Evolutionary conservation across 1,140 invertebrate species (phyloP).

Genomic region (Arctopsyche grandis): DNA sequence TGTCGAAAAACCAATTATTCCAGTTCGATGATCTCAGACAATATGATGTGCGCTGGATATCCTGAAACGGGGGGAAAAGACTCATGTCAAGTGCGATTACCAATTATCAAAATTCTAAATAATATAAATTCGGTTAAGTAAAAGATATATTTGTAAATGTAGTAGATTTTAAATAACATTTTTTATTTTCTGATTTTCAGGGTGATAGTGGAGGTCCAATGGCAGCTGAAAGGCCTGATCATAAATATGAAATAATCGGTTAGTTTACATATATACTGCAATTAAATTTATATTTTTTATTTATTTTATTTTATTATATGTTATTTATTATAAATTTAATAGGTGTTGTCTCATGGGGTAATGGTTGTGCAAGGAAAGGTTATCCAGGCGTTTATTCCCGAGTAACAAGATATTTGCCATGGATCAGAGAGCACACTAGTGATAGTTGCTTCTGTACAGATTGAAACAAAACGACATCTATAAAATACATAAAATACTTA

Average conservation of each 20-base stretch:
- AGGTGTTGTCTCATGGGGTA: constrained; percentile 73
- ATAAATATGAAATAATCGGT: constrained; percentile 83
- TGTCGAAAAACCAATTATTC: constrained; percentile 84
- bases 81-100: constrained; percentile 82
- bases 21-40: constrained; percentile 81
- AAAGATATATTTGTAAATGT: too few relatives aligned
- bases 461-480: neutral
- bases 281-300: neutral
- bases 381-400: constrained; percentile 86
- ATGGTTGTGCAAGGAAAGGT: constrained; percentile 76
- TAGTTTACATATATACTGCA: constrained; percentile 45
- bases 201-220: constrained; percentile 93
- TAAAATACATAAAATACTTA: neutral
- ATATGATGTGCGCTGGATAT: constrained; percentile 89
- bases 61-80: constrained; percentile 79
- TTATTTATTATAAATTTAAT: constrained; percentile 35
- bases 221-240: constrained; percentile 75
- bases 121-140: constrained; percentile 36
- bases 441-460: constrained; percentile 76
- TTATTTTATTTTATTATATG: neutral
- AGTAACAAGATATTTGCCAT: constrained; percentile 78
- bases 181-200: constrained; percentile 68
- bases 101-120: too few relatives aligned
- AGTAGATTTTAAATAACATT: too few relatives aligned
- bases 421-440: constrained; percentile 79